Evolutionary conservation across 2,888 invertebrate species (phyloP), one percentile per base, ranked within the genome.

Genomic region (Rhagophthalmus giganteus): DNA sequence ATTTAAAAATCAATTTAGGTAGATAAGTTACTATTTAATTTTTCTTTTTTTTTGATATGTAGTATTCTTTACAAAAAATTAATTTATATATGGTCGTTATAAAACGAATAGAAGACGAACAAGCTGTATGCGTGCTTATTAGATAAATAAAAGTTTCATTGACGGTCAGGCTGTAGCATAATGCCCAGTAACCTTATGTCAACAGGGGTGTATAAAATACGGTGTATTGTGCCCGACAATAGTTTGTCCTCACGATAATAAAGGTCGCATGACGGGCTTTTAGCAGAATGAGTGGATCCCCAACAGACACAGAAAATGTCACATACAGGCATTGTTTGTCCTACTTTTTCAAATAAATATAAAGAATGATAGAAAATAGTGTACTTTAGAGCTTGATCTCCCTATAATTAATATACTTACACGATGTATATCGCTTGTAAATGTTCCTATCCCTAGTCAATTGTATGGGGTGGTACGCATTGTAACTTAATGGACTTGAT

Each of bases 121-220:
- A 41, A 41, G 48, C 41, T 48, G 41, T 25, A 37, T 16, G 24
- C 32, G 32, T 48, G 25, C 28, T 16, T 13, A 49, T 35, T 38
- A 50, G 24, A 46, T 42, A 52, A 57, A 53, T 49, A 55, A 53
- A 49, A 51, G 53, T 55, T 53, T 46, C 41, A 35, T 40, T 42
- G 31, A 34, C 39, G 49, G 41, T 40, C 39, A 50, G 51, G 52
- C 52, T 35, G 41, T 46, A 41, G 55, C 48, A 64, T 66, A 66
- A 66, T 65, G 56, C 64, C 61, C 39, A 12, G 59, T 65, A 65
- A 67, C 67, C 67, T 68, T 68, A 67, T 69, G 68, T 69, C 69
- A 69, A 69, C 66, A 69, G 66, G 65, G 58, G 66, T 62, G 62
- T 59, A 59, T 65, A 63, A 66, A 65, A 65, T 60, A 63, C 61